Percentiles rank a stretch among this genome's conserved stretches.
These are phyloP conservation scores for Yponomeuta evonymella DNA, from an alignment of 2,888 invertebrate genomes.

Conservation along the genomic window DNA sequence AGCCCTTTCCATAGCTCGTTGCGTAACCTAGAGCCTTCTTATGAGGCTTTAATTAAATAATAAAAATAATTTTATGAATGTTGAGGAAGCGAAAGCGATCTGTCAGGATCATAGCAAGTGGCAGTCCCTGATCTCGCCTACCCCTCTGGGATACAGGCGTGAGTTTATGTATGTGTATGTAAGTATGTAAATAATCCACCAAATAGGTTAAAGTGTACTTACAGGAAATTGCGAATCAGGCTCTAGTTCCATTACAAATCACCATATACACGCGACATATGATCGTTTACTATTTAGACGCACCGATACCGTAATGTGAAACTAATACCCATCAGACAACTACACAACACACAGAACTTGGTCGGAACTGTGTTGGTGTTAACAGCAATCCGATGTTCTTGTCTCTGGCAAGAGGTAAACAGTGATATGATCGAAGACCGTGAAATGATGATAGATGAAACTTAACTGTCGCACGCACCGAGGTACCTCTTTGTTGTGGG, in stretches of 20 bases:
- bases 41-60: too few species aligned
- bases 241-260: background rate
- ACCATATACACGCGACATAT: background rate
- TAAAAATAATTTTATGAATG: too few species aligned
- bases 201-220: too few species aligned
- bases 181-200: too few species aligned
- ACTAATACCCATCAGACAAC: conserved; percentile 13
- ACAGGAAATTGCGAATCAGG: too few species aligned
- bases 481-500: conserved; percentile 2
- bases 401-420: conserved; percentile 60
- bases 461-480: conserved; percentile 60
- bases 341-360: conserved; percentile 17
- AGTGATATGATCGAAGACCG: conserved; percentile 66
- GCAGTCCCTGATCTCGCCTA: too few species aligned
- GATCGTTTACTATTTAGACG: background rate
- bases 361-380: conserved; percentile 43
- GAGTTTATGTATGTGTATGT: too few species aligned
- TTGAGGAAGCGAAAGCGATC: too few species aligned
- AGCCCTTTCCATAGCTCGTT: too few species aligned
- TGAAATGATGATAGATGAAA: conserved; percentile 70
- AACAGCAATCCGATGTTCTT: conserved; percentile 70
- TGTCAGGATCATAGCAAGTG: too few species aligned
- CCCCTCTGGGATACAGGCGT: too few species aligned
- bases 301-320: conserved; percentile 15
- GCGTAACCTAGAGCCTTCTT: too few species aligned